Base-by-base conservation (phyloP, 1,140 invertebrate species). In the Sarcophaga peregrina region DNA sequence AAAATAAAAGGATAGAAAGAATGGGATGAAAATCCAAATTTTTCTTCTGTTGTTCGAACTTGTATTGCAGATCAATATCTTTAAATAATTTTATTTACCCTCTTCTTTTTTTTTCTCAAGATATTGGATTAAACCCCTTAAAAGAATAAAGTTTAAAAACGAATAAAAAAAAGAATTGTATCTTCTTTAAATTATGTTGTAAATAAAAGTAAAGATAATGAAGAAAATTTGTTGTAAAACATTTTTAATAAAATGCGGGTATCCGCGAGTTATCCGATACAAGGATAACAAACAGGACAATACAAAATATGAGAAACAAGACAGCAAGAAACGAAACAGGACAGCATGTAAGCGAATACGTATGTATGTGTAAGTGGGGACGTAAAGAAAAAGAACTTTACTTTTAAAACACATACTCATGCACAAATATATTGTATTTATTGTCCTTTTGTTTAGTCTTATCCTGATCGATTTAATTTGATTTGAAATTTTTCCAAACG, bases 261-360 rank as follows among this genome's bases (percentile, higher is more conserved):
- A 73, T 10, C 68, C 68, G 68, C 68, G 68, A 73, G 68, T 73
- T 73, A 73, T 73, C 68, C 68, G 68, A 73, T 73, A 73, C 25
- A 25, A 25, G 68, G 68, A 73, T 73, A 73, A 73, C 20, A 73
- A 37, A 73, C 68, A 73, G 68, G 68, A 73, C 68, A 20, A 11
- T 25, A 73, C 68, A 9, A 73, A n/a, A 73, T 73, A 73, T 8
- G 58, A 7, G 58, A 68, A 17, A 68, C 20, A 68, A 68, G 58
- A 10, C 15, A 73, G 5, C 68, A 25, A 17, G 9, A n/a, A n/a
- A n/a, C 68, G 68, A 17, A 15, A 17, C 68, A 52, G 17, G 20
- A 73, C 25, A 17, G 25, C 25, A 73, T 5, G 58, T 68, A 17
- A 1, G 5, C 52, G 15, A 54, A 11, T 7, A 13, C 15, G 58